Percentiles rank a stretch among this genome's conserved stretches.
phyloP scores from a whole-genome alignment of 2,888 invertebrate species.

The Folsomia candida region DNA sequence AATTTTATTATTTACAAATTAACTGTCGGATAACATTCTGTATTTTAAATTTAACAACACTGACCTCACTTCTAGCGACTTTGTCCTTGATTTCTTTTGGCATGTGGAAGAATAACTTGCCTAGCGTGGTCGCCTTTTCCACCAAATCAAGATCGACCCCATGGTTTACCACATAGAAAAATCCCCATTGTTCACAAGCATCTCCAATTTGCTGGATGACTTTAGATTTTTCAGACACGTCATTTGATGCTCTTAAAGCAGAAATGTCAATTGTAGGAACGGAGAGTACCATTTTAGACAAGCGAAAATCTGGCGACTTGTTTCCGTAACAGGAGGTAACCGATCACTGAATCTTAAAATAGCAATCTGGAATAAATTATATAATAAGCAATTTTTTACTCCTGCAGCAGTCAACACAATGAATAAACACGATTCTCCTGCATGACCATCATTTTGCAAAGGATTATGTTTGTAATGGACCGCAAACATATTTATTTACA shows the following conservation, averaged over 20 bases:
- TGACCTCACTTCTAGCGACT: slow-evolving; percentile 35
- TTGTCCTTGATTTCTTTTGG: slow-evolving; percentile 35
- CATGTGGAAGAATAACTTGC: slow-evolving; percentile 34
- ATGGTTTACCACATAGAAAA: slow-evolving; percentile 44
- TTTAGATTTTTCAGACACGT: no score
- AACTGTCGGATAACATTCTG: background rate
- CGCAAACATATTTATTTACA: no score
- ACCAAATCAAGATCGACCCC: slow-evolving; percentile 24
- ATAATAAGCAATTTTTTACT: no score
- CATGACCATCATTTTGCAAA: no score
- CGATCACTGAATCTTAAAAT: no score
- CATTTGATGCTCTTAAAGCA: background rate
- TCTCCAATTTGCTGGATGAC: slow-evolving; percentile 31
- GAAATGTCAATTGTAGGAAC: slow-evolving; percentile 13
- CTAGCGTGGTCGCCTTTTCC: slow-evolving; percentile 20
- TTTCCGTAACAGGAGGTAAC: no score
- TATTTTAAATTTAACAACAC: slow-evolving; percentile 7
- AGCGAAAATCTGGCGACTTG: no score
- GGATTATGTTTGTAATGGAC: no score
- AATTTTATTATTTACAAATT: background rate
- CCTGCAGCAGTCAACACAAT: no score
- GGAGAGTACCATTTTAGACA: no score
- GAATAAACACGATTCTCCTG: no score
- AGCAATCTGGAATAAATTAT: no score
- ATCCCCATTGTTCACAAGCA: slow-evolving; percentile 43